phyloP scores from a whole-genome alignment of 2,113 vertebrate species.

The Apteryx owenii region DNA sequence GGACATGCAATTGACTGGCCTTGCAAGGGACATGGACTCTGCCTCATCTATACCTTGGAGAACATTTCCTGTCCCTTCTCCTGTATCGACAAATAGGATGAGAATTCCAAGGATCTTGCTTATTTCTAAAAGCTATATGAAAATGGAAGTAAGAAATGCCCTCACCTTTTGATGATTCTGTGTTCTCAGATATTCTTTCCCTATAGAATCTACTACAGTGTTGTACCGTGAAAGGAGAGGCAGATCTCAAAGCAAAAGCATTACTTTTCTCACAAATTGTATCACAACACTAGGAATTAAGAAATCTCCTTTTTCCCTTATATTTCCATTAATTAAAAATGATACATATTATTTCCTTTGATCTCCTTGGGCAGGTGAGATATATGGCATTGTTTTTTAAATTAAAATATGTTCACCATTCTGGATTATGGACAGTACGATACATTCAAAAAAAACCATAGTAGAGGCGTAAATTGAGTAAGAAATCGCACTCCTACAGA shows the following conservation, averaged over 20 bases:
- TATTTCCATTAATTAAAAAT: not conserved
- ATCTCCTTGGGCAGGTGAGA: not conserved
- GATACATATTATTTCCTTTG: not conserved
- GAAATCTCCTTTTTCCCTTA: not conserved
- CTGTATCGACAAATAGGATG: not conserved
- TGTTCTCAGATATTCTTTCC: not conserved
- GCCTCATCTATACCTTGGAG: not conserved
- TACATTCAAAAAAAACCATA: not conserved
- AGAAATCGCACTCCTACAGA: not conserved
- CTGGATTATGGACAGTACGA: not conserved
- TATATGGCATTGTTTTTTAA: not conserved
- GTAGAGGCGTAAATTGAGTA: not conserved
- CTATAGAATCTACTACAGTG: not conserved
- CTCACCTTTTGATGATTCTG: not conserved
- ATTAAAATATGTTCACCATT: not conserved
- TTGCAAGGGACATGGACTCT: not conserved
- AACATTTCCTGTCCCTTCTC: not conserved
- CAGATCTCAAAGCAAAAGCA: not conserved
- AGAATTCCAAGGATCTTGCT: not conserved
- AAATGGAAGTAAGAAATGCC: not conserved
- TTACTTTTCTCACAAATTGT: not conserved
- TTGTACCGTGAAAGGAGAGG: not conserved
- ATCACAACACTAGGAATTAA: not conserved
- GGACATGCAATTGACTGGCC: not conserved
- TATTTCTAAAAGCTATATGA: not conserved